Evolutionary conservation across 2,113 vertebrate genomes (phyloP).

Genomic region (Chauna torquata): DNA sequence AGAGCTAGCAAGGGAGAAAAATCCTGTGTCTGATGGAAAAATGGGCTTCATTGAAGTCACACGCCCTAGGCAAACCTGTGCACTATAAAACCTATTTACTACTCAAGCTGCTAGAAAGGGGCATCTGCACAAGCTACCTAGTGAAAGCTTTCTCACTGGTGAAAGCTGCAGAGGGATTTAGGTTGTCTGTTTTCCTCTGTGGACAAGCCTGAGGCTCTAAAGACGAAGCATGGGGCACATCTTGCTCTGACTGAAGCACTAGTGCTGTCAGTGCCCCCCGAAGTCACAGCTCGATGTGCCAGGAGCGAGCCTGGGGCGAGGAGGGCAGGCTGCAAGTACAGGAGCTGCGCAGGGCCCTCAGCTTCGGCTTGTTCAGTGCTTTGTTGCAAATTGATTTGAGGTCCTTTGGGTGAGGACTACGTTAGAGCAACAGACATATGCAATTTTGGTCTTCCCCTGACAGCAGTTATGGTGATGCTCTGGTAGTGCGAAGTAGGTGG

Average conservation of each 20-base stretch:
- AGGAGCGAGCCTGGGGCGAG: not conserved
- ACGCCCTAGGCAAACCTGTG: constrained; percentile 4
- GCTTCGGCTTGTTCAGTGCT: not conserved
- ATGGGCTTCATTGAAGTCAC: not conserved
- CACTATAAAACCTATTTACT: not conserved
- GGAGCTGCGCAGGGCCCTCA: not conserved
- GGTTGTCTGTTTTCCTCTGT: not conserved
- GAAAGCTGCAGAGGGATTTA: not conserved
- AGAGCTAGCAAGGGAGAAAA: not conserved
- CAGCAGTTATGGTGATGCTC: not conserved
- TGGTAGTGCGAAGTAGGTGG: not conserved
- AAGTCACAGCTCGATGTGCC: too few species aligned
- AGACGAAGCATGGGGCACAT: not conserved
- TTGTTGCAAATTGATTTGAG: not conserved
- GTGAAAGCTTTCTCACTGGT: not conserved
- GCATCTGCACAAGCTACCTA: not conserved
- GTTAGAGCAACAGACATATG: not conserved
- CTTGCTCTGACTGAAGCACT: not conserved
- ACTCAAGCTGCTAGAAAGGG: not conserved
- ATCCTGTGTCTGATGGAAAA: not conserved
- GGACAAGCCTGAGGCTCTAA: not conserved
- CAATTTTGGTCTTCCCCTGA: not conserved
- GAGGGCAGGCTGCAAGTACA: not conserved
- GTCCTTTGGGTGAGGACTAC: not conserved
- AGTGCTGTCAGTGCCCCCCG: not conserved